Evolutionary conservation across 2,888 invertebrate species (phyloP).

Genomic region (Halictus quadricinctus): DNA sequence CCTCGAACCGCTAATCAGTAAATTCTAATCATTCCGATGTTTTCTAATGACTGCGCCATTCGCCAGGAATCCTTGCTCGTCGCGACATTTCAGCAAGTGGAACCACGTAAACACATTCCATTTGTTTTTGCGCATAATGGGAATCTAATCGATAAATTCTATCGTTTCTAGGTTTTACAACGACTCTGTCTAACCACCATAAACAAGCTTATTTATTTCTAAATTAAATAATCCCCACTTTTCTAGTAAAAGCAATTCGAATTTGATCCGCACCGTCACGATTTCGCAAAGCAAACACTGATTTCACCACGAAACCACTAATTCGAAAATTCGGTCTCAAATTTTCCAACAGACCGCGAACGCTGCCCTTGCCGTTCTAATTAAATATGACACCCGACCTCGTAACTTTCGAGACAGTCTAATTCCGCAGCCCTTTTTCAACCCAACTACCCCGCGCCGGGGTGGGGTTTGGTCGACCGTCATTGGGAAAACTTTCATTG

Average conservation of each 20-base stretch:
- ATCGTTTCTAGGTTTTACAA: background rate
- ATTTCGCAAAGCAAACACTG: background rate
- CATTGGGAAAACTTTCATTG: slow-evolving; percentile 16
- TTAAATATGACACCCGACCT: background rate
- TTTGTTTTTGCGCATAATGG: background rate
- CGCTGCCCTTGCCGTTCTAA: background rate
- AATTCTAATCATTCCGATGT: background rate
- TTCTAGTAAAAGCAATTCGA: background rate
- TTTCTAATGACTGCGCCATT: background rate
- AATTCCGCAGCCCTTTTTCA: background rate
- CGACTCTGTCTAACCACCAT: background rate
- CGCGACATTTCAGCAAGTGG: no score
- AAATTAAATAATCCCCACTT: background rate
- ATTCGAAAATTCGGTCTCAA: background rate
- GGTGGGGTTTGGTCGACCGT: background rate
- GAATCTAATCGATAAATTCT: background rate
- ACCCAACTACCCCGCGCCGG: background rate
- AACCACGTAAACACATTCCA: background rate
- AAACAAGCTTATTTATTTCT: background rate
- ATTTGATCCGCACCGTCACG: background rate
- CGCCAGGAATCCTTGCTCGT: background rate
- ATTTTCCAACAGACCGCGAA: background rate
- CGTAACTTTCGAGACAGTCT: background rate
- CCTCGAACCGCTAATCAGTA: background rate
- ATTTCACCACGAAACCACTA: background rate